Evolutionary conservation across 2,797 vertebrate genomes (phyloP).

Genomic region (Eremophila alpestris): DNA sequence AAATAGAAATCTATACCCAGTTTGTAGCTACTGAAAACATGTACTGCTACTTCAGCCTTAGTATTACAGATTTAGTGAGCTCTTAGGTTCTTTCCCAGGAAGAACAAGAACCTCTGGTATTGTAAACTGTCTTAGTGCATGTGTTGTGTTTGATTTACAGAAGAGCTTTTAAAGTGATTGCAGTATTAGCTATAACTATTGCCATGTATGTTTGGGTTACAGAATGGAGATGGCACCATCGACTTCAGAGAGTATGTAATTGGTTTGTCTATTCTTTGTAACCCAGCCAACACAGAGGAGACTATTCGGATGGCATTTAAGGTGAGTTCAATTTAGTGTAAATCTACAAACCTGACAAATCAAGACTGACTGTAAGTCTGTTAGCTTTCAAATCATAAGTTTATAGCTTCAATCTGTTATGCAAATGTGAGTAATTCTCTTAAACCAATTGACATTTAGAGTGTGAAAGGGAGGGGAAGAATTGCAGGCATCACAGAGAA

Average conservation of each 20-base stretch:
- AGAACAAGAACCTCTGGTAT: neutral
- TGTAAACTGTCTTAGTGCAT: neutral
- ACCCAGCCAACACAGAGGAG: slow-evolving; percentile 93
- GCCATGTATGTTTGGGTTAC: neutral
- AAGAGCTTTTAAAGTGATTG: neutral
- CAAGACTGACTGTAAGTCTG: slow-evolving; percentile 59
- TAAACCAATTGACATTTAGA: slow-evolving; percentile 63
- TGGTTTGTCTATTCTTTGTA: slow-evolving; percentile 93
- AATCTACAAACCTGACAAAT: slow-evolving; percentile 49
- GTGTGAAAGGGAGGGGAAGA: slow-evolving; percentile 34
- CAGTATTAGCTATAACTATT: neutral
- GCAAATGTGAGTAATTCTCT: slow-evolving; percentile 59
- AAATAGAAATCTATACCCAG: neutral
- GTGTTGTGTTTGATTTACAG: neutral
- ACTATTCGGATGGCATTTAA: slow-evolving; percentile 93
- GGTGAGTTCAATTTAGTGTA: slow-evolving; percentile 75
- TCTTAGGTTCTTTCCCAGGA: neutral
- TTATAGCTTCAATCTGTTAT: slow-evolving; percentile 63
- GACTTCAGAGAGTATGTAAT: slow-evolving; percentile 99
- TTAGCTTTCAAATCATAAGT: slow-evolving; percentile 63
- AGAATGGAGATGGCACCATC: slow-evolving; percentile 93
- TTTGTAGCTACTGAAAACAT: neutral
- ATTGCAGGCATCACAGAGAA: slow-evolving; percentile 17
- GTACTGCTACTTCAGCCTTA: neutral
- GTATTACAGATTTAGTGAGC: neutral